phyloP scores from a whole-genome alignment of 2,888 invertebrate species.

The Elgonia sp. region DNA sequence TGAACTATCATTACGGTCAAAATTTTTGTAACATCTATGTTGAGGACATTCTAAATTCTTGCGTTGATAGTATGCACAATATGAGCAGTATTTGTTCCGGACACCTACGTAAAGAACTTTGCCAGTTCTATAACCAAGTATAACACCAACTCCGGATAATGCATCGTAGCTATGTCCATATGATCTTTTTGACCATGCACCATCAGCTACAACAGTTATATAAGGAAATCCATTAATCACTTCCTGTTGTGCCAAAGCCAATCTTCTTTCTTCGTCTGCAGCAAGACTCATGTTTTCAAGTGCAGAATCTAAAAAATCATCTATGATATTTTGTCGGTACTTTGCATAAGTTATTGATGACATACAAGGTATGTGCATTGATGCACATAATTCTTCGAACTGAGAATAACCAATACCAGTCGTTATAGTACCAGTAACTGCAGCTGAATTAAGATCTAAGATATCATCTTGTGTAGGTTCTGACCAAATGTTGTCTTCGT shows the following conservation, averaged over 20 bases:
- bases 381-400: background rate
- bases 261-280: background rate
- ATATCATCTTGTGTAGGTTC: background rate
- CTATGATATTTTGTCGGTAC: background rate
- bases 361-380: background rate
- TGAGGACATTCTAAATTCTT: background rate
- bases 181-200: too few species aligned
- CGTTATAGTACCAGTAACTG: background rate
- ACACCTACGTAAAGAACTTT: background rate
- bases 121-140: background rate
- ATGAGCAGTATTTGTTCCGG: too few species aligned
- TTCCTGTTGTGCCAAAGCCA: background rate
- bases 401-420: background rate
- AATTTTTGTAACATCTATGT: slow-evolving; percentile 7
- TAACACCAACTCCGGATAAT: background rate
- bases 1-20: slow-evolving; percentile 15
- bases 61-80: background rate
- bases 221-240: slow-evolving; percentile 5
- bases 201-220: background rate
- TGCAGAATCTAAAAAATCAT: background rate
- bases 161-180: too few species aligned
- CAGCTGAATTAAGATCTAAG: background rate
- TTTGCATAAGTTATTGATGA: background rate
- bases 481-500: background rate
- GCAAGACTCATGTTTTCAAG: background rate